A percentile compares a stretch with the other conserved stretches of the same genome.
Evolutionary conservation across 2,797 vertebrate species (phyloP).

Genomic region (Phrynocephalus forsythii): DNA sequence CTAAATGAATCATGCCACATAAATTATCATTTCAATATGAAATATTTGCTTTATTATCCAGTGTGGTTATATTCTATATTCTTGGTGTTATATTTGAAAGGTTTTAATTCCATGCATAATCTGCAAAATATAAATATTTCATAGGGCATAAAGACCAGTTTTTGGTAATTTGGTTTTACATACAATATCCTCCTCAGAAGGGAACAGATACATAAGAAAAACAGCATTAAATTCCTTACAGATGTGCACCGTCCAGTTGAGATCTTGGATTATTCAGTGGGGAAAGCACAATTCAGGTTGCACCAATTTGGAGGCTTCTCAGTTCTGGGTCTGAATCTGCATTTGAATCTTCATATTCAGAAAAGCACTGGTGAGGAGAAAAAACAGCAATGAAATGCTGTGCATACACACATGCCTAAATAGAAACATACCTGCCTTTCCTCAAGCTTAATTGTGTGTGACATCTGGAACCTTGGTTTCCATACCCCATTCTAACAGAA

Average conservation of each 20-base stretch:
- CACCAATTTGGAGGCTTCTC: background rate
- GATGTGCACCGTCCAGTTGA: background rate
- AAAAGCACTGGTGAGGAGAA: too few relatives aligned
- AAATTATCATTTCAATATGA: background rate
- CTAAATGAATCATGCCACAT: background rate
- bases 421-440: too few relatives aligned
- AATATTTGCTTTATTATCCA: background rate
- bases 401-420: too few relatives aligned
- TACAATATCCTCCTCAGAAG: background rate
- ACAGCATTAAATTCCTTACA: accelerated
- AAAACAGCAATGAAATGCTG: too few relatives aligned
- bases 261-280: background rate
- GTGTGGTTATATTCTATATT: background rate
- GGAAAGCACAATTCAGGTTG: background rate
- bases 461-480: too few relatives aligned
- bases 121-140: background rate
- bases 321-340: background rate
- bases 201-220: background rate
- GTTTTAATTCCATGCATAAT: too few relatives aligned
- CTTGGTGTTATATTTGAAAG: background rate
- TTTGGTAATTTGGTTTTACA: background rate
- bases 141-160: background rate
- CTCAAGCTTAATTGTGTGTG: too few relatives aligned
- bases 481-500: too few relatives aligned
- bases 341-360: background rate